A percentile compares a stretch with the other conserved stretches of the same genome.
These are phyloP conservation scores for Tenthredo mesomela DNA, from an alignment of 2,888 invertebrate species.

Conservation along the genomic window DNA sequence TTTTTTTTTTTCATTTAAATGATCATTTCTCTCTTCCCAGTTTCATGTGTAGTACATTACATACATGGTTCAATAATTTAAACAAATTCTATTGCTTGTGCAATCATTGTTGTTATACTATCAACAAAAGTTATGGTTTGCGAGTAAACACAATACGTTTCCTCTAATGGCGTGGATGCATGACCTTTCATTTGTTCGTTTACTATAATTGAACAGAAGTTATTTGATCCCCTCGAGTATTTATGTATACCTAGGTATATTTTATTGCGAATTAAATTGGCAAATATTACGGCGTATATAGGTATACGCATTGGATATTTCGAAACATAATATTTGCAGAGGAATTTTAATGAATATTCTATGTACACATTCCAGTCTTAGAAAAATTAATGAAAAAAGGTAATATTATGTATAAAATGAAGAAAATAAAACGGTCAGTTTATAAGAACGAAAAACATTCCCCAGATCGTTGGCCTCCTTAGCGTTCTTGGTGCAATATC, in stretches of 20 bases:
- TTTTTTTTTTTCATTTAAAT: not conserved
- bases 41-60: not conserved
- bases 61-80: not conserved
- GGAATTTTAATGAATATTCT: slow-evolving; percentile 8
- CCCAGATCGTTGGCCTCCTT: slow-evolving; percentile 45
- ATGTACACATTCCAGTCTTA: not conserved
- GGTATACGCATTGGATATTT: not conserved
- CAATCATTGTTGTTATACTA: not conserved
- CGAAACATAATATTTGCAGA: not conserved
- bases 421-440: slow-evolving; percentile 7
- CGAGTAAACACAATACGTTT: slow-evolving; percentile 41
- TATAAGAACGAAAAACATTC: slow-evolving; percentile 22
- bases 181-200: slow-evolving; percentile 33
- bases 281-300: not conserved
- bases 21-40: not conserved
- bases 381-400: not conserved
- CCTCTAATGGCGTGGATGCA: not conserved
- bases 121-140: slow-evolving; percentile 19
- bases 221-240: not conserved
- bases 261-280: not conserved
- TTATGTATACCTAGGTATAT: not conserved
- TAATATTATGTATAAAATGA: not conserved
- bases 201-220: not conserved
- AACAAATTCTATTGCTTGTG: not conserved
- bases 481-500: slow-evolving; percentile 22